A percentile compares a stretch with the other conserved stretches of the same genome.
Evolutionary conservation across 2,888 invertebrate genomes (phyloP).

Genomic region (Nyleta sp.): DNA sequence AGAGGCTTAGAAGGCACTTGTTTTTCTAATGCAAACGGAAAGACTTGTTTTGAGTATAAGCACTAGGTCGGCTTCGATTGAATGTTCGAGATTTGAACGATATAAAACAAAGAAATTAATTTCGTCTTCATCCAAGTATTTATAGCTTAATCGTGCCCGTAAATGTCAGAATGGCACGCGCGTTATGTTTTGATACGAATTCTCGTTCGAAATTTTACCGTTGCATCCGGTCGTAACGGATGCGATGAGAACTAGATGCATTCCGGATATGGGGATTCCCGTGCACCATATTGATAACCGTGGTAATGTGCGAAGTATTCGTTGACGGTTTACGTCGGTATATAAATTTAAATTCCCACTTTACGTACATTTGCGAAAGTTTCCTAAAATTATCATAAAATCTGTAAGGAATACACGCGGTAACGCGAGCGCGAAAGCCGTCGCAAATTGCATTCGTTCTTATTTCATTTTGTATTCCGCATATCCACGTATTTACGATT

Average conservation of each 20-base stretch:
- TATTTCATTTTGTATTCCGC: conserved; percentile 11
- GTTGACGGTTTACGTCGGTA: conserved; percentile 16
- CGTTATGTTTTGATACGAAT: conserved; percentile 50
- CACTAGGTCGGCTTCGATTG: not conserved
- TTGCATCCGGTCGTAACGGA: conserved; percentile 46
- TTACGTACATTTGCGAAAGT: conserved; percentile 19
- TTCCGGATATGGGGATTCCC: conserved; percentile 47
- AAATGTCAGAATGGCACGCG: conserved; percentile 44
- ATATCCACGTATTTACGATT: not conserved
- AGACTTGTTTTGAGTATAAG: too few species aligned
- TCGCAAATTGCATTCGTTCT: conserved; percentile 20
- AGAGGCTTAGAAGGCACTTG: too few species aligned
- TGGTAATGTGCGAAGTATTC: conserved; percentile 25
- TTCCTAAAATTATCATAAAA: conserved; percentile 40
- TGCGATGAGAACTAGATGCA: conserved; percentile 52
- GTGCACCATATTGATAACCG: conserved; percentile 6
- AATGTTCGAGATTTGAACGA: not conserved
- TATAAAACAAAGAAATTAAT: conserved; percentile 5
- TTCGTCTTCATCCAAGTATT: conserved; percentile 25
- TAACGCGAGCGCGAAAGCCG: conserved; percentile 10
- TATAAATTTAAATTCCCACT: conserved; percentile 29
- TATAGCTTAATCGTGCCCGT: conserved; percentile 43
- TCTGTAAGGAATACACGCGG: conserved; percentile 18
- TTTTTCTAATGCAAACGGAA: too few species aligned
- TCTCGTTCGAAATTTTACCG: conserved; percentile 49